Evolutionary conservation across 2,888 invertebrate species (phyloP), one percentile per base, ranked within the genome.

Genomic region (Sphaeridia pumilis): DNA sequence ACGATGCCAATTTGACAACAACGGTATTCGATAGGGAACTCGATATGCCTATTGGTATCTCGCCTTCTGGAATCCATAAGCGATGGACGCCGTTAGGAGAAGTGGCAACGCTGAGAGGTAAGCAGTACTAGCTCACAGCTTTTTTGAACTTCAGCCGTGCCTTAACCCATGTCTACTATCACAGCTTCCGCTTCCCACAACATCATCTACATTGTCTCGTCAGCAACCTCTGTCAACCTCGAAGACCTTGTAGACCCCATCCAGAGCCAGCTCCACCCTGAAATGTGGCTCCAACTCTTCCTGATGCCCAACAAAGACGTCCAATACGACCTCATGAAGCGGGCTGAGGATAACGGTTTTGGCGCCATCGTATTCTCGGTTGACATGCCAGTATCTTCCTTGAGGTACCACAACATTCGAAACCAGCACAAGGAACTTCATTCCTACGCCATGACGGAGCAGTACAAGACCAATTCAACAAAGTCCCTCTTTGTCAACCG

Each of bases 61-160:
- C 90, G 1, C 89, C 92, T 0, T 83, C 88, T 1, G 90, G 89
- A 0, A 87, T 89, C 85, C 90, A 92, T 70, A 78, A 78, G 66
- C 82, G 93, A 85, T 90, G 90, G 0, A 87, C 90, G 73, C 80
- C 83, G 0, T 83, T 87, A 20, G 92, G 92, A 4, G 93, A 93
- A 73, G 71, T 81, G 55, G 90, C 83, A 43, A 87, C 80, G 69
- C 87, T 78, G 1, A 79, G 73, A 78, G 52, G 52, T 52, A 24
- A 4, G 5, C 14, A 10, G 31, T 31, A 14, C 14, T 31, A 14
- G 14, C 38, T 17, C 7, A 5, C 17, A 5, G 12, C 38, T 17
- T 38, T 38, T 17, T 5, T 17, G 5, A 38, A 12, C 7, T 14
- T 5, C 5, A 14, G 7, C 38, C 10, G 17, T 17, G 5, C 20